Evolutionary conservation across 1,140 invertebrate genomes (phyloP), one percentile per base, ranked within the genome.

Genomic region (Elysia chlorotica): DNA sequence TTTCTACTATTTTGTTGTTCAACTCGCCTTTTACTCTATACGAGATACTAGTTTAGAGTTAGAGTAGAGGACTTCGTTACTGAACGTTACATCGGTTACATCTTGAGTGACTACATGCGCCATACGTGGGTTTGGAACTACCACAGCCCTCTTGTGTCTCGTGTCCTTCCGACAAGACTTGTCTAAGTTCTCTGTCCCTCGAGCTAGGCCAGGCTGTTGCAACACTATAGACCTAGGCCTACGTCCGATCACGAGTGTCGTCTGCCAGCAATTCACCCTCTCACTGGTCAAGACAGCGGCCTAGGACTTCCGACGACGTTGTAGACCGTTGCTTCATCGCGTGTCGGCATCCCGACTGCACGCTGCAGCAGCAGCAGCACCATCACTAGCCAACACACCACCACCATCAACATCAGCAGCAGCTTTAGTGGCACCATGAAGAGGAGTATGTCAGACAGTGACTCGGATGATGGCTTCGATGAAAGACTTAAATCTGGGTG

Each of bases 401-500:
- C 41, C 41, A 10, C 10, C 10, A n/a, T n/a, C n/a, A 48, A 48
- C 10, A n/a, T 48, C 41, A 48, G 41, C 41, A n/a, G n/a, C n/a
- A n/a, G n/a, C n/a, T 19, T 56, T 33, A 10, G 33, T 2, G 0
- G 19, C 33, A 69, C 31, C 23, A 88, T 88, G 87, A 89, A 89
- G 76, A 78, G 88, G 66, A 85, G 87, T 70, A 73, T 88, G 35
- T 88, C 86, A 67, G 87, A 88, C 62, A 87, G 85, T 76, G 88
- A 88, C 31, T 85, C 86, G 25, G 87, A 88, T 76, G 82, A 84
- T 76, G 82, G 81, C 30, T 87, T 86, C 67, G 87, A 86, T 54
- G 88, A 89, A 21, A 73, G 79, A 57, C 82, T 87, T 3, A 88
- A 88, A 75, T 71, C 83, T 30, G 87, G 87, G 87, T 88, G 82